A percentile compares a stretch with the other conserved stretches of the same genome.
phyloP scores from a whole-genome alignment of 1,140 invertebrate genomes.

The Lordiphosa stackelbergi region DNA sequence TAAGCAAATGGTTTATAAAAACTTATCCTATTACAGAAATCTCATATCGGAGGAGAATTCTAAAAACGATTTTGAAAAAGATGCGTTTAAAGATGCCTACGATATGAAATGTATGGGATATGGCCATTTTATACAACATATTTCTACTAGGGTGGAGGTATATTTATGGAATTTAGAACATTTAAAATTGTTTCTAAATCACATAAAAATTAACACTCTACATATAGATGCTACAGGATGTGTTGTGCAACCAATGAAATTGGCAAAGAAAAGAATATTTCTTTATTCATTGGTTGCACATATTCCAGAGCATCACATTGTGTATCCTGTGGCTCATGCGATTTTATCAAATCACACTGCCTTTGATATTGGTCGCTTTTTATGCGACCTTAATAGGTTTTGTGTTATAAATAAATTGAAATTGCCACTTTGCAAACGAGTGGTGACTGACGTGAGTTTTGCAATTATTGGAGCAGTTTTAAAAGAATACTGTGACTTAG shows the following conservation, averaged over 20 bases:
- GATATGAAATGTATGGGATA: background rate
- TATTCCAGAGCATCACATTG: background rate
- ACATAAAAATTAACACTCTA: background rate
- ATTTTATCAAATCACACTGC: background rate
- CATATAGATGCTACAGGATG: constrained; percentile 1
- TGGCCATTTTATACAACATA: background rate
- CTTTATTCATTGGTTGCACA: background rate
- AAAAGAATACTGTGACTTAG: too few species aligned
- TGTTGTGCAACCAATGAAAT: background rate
- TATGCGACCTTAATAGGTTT: background rate
- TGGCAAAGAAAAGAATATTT: too few species aligned
- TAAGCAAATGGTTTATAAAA: background rate
- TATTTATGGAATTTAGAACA: constrained; percentile 3
- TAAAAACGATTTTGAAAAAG: too few species aligned
- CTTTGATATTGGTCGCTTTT: background rate
- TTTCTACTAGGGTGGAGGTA: background rate
- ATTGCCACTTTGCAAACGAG: background rate
- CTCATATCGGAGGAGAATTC: too few species aligned
- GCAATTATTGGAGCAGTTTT: background rate
- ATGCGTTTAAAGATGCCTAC: constrained; percentile 2
- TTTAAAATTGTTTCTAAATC: background rate
- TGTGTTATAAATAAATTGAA: background rate
- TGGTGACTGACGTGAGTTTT: constrained; percentile 3
- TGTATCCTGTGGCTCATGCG: background rate
- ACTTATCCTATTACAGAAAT: constrained; percentile 3